These are phyloP conservation scores for Arenicola marina DNA, from an alignment of 2,888 invertebrate genomes.

Conservation along the genomic window DNA sequence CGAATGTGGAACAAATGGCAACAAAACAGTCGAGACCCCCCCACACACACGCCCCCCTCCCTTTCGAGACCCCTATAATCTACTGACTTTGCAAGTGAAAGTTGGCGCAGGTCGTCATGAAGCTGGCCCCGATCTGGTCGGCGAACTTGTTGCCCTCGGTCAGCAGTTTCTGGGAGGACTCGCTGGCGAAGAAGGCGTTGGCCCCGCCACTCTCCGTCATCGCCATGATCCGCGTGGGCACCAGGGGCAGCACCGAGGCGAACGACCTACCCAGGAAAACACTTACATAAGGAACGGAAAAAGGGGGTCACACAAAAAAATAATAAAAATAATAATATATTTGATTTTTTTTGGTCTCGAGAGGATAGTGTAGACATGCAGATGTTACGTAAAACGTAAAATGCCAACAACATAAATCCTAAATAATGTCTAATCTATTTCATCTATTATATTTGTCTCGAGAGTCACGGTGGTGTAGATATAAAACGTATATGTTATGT, in stretches of 20 bases:
- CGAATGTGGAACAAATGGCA: no score
- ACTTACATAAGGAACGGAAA: constrained; percentile 2
- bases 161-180: constrained; percentile 85
- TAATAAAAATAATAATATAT: not conserved
- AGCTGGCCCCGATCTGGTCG: constrained; percentile 85
- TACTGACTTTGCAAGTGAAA: constrained; percentile 83
- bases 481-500: no score
- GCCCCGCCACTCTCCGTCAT: constrained; percentile 80
- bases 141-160: constrained; percentile 93
- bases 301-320: not conserved
- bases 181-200: constrained; percentile 86
- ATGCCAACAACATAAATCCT: no score
- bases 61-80: no score
- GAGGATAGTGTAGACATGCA: no score
- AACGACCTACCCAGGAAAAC: constrained; percentile 73
- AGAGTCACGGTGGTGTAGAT: no score
- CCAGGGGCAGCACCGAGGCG: constrained; percentile 89
- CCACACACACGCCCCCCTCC: no score
- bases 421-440: no score
- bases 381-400: no score
- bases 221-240: constrained; percentile 90
- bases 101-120: constrained; percentile 81
- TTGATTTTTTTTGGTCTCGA: no score
- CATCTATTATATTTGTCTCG: no score
- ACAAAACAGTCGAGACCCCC: no score